phyloP scores from a whole-genome alignment of 2,888 invertebrate genomes.

The Electrophaes corylata region DNA sequence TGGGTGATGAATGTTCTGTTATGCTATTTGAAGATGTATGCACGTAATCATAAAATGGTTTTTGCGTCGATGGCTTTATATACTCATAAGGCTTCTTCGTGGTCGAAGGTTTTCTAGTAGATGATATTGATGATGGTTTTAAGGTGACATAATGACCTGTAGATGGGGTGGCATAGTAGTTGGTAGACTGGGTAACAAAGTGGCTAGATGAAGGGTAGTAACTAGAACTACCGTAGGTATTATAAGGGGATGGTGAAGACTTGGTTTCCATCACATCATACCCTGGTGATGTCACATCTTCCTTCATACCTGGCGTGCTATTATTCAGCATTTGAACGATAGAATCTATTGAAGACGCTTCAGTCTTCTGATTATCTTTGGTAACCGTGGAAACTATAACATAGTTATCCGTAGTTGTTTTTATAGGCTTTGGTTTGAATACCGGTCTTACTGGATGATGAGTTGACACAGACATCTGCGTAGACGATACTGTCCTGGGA shows the following conservation, averaged over 20 bases:
- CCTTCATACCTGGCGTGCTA: constrained; percentile 70
- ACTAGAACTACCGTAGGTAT: constrained; percentile 31
- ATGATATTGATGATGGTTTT: constrained; percentile 63
- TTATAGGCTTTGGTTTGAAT: constrained; percentile 82
- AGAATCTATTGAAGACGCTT: constrained; percentile 78
- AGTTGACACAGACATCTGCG: constrained; percentile 67
- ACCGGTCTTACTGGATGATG: constrained; percentile 78
- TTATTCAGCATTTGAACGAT: constrained; percentile 87
- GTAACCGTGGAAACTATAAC: constrained; percentile 84
- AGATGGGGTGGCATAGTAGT: constrained; percentile 63
- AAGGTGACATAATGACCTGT: constrained; percentile 72
- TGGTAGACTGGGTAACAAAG: constrained; percentile 58
- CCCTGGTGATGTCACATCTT: constrained; percentile 64
- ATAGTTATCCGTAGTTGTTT: constrained; percentile 76
- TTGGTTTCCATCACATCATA: constrained; percentile 68
- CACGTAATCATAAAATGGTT: constrained; percentile 50
- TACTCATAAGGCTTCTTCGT: constrained; percentile 50
- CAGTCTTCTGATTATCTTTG: constrained; percentile 72
- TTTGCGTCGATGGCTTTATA: constrained; percentile 47
- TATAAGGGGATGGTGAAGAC: constrained; percentile 67
- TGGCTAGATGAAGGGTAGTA: constrained; percentile 59
- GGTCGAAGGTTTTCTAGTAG: constrained; percentile 46
- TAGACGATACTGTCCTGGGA: constrained; percentile 59
- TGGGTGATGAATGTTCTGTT: constrained; percentile 60
- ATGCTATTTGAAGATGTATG: constrained; percentile 67